Evolutionary conservation across 2,797 vertebrate genomes (phyloP).

Genomic region (Scyliorhinus canicula): DNA sequence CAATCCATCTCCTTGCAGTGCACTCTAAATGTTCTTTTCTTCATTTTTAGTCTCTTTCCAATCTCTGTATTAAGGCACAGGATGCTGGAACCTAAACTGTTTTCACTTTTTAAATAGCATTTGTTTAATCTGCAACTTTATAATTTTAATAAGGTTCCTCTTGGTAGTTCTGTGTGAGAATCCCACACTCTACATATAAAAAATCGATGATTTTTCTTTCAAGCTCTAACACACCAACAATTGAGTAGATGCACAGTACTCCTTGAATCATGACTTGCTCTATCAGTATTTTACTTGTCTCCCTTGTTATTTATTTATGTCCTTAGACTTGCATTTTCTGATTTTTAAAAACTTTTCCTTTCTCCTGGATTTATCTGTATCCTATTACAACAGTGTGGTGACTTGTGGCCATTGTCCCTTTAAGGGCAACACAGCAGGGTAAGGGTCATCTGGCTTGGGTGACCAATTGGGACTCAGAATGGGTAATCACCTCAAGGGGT

Average conservation of each 20-base stretch:
- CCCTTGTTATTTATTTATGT: not conserved
- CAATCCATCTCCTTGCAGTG: not conserved
- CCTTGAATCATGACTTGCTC: not conserved
- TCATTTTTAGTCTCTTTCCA: not conserved
- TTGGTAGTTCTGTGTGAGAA: not conserved
- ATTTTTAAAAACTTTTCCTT: not conserved
- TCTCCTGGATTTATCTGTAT: not conserved
- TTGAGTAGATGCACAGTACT: not conserved
- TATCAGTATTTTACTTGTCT: not conserved
- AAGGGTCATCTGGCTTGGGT: no score
- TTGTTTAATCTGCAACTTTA: not conserved
- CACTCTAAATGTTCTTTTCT: not conserved
- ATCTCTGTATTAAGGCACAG: not conserved
- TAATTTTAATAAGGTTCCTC: not conserved
- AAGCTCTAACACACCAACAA: not conserved
- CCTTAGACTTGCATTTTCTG: not conserved
- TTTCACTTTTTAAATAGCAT: not conserved
- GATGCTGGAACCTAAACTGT: not conserved
- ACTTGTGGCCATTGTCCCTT: no score
- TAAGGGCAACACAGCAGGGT: no score
- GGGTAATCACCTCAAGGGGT: no score
- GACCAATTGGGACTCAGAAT: no score
- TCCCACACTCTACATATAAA: not conserved
- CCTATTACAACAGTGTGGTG: no score
- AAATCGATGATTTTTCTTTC: not conserved